Conservation (phyloP, 2,888 invertebrate species). For the Seira sanloemensis region DNA sequence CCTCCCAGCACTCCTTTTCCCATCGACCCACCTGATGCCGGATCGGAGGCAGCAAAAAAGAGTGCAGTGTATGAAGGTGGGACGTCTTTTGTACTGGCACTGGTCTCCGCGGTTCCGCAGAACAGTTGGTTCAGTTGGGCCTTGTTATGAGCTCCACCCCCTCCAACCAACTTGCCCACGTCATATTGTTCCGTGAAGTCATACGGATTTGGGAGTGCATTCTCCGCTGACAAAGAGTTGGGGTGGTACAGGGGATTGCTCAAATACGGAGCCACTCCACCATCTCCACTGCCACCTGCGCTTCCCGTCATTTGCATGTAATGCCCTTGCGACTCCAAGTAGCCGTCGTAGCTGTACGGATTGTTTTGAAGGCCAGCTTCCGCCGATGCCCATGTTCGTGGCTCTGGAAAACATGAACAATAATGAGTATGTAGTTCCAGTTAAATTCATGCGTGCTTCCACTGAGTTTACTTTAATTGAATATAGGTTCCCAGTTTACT, state of each 20-base stretch:
- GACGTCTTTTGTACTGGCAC: constrained; percentile 30
- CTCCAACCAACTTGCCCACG: constrained; percentile 8
- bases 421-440: background rate
- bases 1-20: background rate
- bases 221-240: constrained; percentile 15
- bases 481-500: no score
- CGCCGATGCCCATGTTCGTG: constrained; percentile 45
- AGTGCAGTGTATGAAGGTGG: constrained; percentile 50
- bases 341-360: constrained; percentile 50
- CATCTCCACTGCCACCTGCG: no score
- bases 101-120: background rate
- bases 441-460: no score
- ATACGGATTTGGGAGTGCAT: constrained; percentile 37
- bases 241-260: constrained; percentile 33
- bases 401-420: constrained; percentile 24
- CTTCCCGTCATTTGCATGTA: constrained; percentile 32
- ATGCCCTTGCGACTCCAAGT: constrained; percentile 45
- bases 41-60: constrained; percentile 40
- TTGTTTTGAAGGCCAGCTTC: constrained; percentile 31
- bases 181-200: constrained; percentile 49
- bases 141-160: background rate
- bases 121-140: background rate
- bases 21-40: background rate
- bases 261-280: constrained; percentile 40
- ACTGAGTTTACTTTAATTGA: no score